phyloP scores from a whole-genome alignment of 1,140 invertebrate genomes.

The Calliphora vicina region DNA sequence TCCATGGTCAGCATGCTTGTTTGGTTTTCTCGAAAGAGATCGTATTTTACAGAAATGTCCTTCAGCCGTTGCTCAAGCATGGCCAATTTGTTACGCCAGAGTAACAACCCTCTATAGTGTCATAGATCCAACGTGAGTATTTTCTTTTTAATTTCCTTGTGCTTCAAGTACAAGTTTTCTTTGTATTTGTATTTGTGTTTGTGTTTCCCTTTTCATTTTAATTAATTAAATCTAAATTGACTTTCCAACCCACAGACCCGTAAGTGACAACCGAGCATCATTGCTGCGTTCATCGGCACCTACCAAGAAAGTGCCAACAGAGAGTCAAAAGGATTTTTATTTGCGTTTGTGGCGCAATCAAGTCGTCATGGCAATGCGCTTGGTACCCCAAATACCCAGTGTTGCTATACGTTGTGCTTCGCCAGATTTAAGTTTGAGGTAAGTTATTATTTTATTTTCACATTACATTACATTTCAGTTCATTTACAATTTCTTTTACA shows the following conservation, averaged over 20 bases:
- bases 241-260: slow-evolving; percentile 71
- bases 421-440: slow-evolving; percentile 90
- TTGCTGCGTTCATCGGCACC: slow-evolving; percentile 80
- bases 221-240: slow-evolving; percentile 40
- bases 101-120: slow-evolving; percentile 90
- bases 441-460: slow-evolving; percentile 46
- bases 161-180: not conserved
- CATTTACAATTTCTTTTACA: not conserved
- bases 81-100: slow-evolving; percentile 93
- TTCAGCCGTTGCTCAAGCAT: slow-evolving; percentile 85
- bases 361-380: slow-evolving; percentile 91
- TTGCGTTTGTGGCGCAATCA: slow-evolving; percentile 94
- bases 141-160: not conserved
- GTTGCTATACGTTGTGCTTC: slow-evolving; percentile 88
- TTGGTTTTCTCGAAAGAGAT: slow-evolving; percentile 82
- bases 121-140: slow-evolving; percentile 91
- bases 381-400: slow-evolving; percentile 85
- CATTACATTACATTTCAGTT: not conserved
- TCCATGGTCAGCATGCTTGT: slow-evolving; percentile 89
- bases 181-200: not conserved
- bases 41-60: slow-evolving; percentile 83
- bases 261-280: slow-evolving; percentile 95
- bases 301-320: slow-evolving; percentile 77
- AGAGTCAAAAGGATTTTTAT: slow-evolving; percentile 86
- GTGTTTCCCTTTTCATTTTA: slow-evolving; percentile 27